phyloP scores from a whole-genome alignment of 2,888 invertebrate genomes.

The Microctonus aethiopoides region DNA sequence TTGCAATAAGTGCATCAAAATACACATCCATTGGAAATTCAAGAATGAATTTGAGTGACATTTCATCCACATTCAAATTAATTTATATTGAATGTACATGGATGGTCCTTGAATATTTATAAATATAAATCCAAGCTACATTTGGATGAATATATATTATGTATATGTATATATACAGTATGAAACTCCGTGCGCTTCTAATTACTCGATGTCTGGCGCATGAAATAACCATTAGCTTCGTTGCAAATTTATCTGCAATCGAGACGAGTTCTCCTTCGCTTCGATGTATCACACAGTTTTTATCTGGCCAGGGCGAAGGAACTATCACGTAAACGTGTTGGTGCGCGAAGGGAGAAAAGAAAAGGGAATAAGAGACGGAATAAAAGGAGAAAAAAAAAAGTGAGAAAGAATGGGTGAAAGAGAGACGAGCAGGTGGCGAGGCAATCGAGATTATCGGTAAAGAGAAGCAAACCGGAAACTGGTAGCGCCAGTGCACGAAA shows the following conservation, averaged over 20 bases:
- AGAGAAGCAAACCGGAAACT: constrained; percentile 57
- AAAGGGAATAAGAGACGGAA: neutral
- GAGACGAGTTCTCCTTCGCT: constrained; percentile 29
- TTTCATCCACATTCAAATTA: neutral
- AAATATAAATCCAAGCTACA: too few species aligned
- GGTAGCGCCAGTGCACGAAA: constrained; percentile 56
- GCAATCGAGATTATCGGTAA: constrained; percentile 60
- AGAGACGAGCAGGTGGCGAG: constrained; percentile 55
- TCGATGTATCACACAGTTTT: constrained; percentile 44
- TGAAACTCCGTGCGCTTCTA: constrained; percentile 37
- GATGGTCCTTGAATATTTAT: neutral
- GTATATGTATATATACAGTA: neutral
- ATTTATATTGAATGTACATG: neutral
- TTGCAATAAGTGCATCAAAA: neutral
- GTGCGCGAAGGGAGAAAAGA: neutral
- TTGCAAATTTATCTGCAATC: constrained; percentile 43
- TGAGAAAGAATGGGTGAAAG: constrained; percentile 32
- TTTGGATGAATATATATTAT: neutral
- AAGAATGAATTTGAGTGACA: neutral
- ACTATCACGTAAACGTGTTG: neutral
- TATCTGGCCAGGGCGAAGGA: constrained; percentile 37
- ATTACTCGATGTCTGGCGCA: constrained; percentile 43
- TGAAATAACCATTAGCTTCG: constrained; percentile 45
- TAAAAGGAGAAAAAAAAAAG: neutral
- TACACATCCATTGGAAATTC: neutral